phyloP scores from a whole-genome alignment of 1,140 invertebrate species.

The Bombus superbus region DNA sequence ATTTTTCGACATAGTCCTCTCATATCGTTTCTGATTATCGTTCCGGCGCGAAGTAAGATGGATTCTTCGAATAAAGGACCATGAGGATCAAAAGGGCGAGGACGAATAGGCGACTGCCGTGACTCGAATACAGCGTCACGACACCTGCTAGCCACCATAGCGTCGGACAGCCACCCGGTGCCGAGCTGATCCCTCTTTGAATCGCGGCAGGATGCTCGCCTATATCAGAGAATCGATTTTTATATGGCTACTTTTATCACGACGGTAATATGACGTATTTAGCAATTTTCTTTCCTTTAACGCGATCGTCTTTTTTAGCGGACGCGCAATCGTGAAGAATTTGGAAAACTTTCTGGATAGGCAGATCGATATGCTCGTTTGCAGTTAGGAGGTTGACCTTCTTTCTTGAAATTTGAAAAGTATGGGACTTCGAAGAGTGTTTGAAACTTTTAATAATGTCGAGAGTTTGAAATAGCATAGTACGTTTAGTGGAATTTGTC shows the following conservation, averaged over 20 bases:
- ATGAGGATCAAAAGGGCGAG: conserved; percentile 75
- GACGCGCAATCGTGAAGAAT: background rate
- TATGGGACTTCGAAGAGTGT: background rate
- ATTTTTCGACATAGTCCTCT: conserved; percentile 53
- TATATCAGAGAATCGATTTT: conserved; percentile 61
- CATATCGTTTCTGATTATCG: conserved; percentile 74
- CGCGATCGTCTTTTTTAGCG: no score
- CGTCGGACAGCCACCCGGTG: conserved; percentile 78
- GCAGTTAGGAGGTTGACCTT: background rate
- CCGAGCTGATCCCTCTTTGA: conserved; percentile 80
- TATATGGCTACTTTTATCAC: background rate
- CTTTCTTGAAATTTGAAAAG: background rate
- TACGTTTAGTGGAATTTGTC: background rate
- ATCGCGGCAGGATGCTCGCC: conserved; percentile 82
- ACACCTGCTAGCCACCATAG: conserved; percentile 81
- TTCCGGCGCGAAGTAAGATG: conserved; percentile 72
- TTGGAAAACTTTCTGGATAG: background rate
- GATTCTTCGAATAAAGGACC: conserved; percentile 72
- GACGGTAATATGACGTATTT: background rate
- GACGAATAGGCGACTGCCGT: conserved; percentile 76
- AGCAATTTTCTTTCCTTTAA: background rate
- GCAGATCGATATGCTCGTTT: background rate
- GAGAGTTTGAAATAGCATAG: background rate
- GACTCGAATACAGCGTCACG: conserved; percentile 78
- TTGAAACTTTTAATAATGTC: background rate